Evolutionary conservation across 2,113 vertebrate genomes (phyloP).

Genomic region (Noturus placidus): DNA sequence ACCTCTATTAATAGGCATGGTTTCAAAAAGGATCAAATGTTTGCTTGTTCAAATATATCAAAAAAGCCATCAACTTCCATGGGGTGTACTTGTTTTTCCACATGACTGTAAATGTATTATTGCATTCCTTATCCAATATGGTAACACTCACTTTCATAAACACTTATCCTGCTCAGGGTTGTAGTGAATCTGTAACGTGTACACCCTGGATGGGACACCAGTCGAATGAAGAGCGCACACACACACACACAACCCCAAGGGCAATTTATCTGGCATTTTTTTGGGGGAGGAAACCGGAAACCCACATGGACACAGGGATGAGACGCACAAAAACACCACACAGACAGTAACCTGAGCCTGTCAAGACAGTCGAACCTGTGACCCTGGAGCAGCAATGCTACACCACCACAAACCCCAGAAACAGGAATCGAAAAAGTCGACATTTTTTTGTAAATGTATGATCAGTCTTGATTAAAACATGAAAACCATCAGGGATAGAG

Average conservation of each 20-base stretch:
- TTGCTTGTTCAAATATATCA: too few species aligned
- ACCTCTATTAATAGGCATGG: too few species aligned
- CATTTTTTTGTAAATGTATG: background rate
- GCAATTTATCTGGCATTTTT: background rate
- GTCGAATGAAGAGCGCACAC: too few species aligned
- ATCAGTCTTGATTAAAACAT: background rate
- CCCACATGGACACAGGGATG: background rate
- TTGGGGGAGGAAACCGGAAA: background rate
- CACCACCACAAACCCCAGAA: background rate
- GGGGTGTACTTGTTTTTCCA: too few species aligned
- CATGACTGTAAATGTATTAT: too few species aligned
- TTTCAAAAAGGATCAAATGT: too few species aligned
- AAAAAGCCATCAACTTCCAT: too few species aligned
- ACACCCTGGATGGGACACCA: background rate
- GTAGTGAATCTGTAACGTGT: background rate
- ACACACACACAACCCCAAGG: background rate
- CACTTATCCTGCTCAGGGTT: background rate
- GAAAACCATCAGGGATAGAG: background rate
- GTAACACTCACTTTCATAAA: background rate
- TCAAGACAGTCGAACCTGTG: background rate
- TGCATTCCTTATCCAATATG: too few species aligned
- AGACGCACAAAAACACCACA: background rate
- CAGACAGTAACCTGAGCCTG: background rate
- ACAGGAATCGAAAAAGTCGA: background rate
- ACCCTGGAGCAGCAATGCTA: background rate